A percentile compares a stretch with the other conserved stretches of the same genome.
phyloP scores from a whole-genome alignment of 2,113 vertebrate genomes.

The Cyphotilapia sp. region DNA sequence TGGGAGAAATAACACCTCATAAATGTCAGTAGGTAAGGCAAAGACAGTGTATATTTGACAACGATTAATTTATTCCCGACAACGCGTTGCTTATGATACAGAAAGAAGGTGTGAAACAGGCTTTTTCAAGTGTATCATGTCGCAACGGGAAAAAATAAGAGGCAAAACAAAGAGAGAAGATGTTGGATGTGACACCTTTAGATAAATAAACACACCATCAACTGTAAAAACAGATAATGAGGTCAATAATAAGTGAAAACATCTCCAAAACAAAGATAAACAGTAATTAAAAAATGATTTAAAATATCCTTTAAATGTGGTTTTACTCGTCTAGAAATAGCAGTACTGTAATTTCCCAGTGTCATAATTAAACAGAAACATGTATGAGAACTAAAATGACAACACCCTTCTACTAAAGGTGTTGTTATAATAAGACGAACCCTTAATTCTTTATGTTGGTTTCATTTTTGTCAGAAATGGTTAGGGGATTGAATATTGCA shows the following conservation, averaged over 20 bases:
- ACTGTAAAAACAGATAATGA: neutral
- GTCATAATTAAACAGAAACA: neutral
- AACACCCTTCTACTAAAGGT: neutral
- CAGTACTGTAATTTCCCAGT: neutral
- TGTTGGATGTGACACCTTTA: neutral
- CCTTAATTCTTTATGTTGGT: neutral
- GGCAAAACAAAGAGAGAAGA: neutral
- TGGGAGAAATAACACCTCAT: conserved; percentile 44
- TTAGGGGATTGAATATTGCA: neutral
- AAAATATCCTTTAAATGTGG: neutral
- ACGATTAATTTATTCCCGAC: conserved; percentile 46
- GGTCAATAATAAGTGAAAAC: neutral
- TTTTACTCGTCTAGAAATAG: neutral
- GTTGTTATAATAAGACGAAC: neutral
- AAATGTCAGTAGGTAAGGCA: conserved; percentile 38
- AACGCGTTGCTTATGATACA: neutral
- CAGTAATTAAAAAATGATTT: neutral
- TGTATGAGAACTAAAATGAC: neutral
- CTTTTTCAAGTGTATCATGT: neutral
- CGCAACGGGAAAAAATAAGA: neutral
- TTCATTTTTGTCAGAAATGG: neutral
- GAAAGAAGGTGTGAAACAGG: neutral
- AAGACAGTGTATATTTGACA: conserved; percentile 25
- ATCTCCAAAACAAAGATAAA: neutral
- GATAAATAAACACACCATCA: neutral